Percentiles rank a stretch among this genome's conserved stretches.
Conservation (phyloP, 2,113 vertebrate species). For the Perca flavescens region DNA sequence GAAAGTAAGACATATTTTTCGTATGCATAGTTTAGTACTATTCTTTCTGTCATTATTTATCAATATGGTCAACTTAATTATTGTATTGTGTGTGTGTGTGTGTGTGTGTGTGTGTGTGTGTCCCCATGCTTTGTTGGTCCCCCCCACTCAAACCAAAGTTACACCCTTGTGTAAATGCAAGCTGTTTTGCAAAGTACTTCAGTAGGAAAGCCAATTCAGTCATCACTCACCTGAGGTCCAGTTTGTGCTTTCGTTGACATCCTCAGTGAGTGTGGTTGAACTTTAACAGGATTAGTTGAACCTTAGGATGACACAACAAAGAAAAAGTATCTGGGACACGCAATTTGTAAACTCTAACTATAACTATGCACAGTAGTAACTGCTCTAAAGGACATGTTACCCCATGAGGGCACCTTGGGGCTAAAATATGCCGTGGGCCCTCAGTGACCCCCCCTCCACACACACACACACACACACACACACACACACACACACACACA, state of each 20-base stretch:
- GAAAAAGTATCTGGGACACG: neutral
- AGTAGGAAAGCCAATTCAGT: neutral
- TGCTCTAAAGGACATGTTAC: constrained; percentile 19
- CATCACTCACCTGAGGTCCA: constrained; percentile 65
- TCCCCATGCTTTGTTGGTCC: too few relatives aligned
- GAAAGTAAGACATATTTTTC: too few relatives aligned
- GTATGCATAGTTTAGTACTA: too few relatives aligned
- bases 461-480: too few relatives aligned
- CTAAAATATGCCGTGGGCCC: constrained; percentile 5
- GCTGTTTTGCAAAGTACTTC: neutral
- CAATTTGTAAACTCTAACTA: constrained; percentile 6
- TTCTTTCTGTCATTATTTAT: too few relatives aligned
- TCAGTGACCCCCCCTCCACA: neutral
- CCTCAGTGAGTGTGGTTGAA: constrained; percentile 27
- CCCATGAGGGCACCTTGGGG: neutral
- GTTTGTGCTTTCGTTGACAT: neutral
- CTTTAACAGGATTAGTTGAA: constrained; percentile 47
- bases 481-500: too few relatives aligned
- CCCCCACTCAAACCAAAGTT: too few relatives aligned
- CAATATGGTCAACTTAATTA: too few relatives aligned
- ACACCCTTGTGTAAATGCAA: neutral
- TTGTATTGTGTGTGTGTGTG: too few relatives aligned
- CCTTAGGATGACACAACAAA: constrained; percentile 61
- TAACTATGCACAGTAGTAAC: neutral
- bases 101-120: too few relatives aligned